Conservation (phyloP, 2,113 vertebrate genomes). For the Triplophysa dalaica region DNA sequence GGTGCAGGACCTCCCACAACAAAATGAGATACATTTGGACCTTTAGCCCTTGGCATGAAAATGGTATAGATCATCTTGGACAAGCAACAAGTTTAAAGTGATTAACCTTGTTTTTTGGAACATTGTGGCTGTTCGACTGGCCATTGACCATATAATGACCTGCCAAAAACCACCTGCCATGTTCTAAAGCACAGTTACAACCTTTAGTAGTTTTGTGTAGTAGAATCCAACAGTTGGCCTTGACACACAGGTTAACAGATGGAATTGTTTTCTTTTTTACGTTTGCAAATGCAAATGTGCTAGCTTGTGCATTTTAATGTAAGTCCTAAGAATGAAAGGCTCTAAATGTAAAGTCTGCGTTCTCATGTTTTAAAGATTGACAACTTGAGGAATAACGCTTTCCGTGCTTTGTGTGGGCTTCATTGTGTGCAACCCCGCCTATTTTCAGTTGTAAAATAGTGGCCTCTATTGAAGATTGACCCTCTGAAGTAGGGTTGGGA, state of each 20-base stretch:
- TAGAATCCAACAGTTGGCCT: neutral
- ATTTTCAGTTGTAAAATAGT: slow-evolving; percentile 60
- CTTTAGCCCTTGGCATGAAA: no score
- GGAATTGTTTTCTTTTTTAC: neutral
- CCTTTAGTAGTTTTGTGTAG: no score
- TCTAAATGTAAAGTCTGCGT: slow-evolving; percentile 47
- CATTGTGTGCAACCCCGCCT: slow-evolving; percentile 33
- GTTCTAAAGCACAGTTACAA: neutral
- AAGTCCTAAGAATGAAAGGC: slow-evolving; percentile 48
- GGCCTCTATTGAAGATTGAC: slow-evolving; percentile 29
- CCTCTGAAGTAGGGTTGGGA: slow-evolving; percentile 32
- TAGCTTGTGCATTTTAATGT: slow-evolving; percentile 9
- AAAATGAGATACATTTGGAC: no score
- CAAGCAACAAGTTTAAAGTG: no score
- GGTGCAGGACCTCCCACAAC: no score
- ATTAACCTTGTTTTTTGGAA: no score
- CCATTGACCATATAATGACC: no score
- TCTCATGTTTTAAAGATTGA: slow-evolving; percentile 56
- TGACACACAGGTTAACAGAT: neutral
- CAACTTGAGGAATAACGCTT: slow-evolving; percentile 59
- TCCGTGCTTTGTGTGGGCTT: slow-evolving; percentile 53
- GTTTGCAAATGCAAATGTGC: neutral
- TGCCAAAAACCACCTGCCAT: no score
- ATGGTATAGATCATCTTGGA: no score
- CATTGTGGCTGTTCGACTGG: no score